Percentiles rank a stretch among this genome's conserved stretches.
Conservation (phyloP, 2,888 invertebrate species). For the Dryococelus australis region DNA sequence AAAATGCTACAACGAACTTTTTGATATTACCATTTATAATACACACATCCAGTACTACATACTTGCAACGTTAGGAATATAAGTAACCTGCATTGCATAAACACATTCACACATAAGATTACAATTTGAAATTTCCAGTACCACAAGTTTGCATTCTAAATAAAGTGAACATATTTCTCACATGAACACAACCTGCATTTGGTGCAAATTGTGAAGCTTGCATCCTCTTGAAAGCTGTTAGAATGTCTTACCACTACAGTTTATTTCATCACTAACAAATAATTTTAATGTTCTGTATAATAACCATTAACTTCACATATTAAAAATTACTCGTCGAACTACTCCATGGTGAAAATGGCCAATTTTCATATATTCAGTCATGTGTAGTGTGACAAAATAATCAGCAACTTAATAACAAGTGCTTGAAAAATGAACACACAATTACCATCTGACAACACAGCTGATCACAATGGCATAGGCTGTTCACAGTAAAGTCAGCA, state of each 20-base stretch:
- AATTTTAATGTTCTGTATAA: too few relatives aligned
- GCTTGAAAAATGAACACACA: neutral
- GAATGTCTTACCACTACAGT: neutral
- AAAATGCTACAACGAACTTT: neutral
- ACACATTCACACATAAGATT: neutral
- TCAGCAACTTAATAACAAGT: neutral
- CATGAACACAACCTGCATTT: neutral
- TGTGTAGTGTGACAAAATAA: neutral
- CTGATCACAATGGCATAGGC: too few relatives aligned
- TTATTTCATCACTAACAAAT: too few relatives aligned
- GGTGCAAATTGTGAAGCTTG: neutral
- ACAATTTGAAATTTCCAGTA: neutral
- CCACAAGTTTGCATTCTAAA: neutral
- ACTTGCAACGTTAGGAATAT: neutral
- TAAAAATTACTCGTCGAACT: too few relatives aligned
- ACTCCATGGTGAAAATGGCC: too few relatives aligned
- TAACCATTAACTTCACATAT: too few relatives aligned
- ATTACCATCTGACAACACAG: neutral
- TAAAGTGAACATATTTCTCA: neutral
- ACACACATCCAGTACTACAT: neutral
- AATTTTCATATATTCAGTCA: neutral
- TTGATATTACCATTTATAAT: neutral
- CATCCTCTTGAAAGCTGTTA: neutral
- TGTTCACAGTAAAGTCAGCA: too few relatives aligned
- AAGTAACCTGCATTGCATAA: neutral